Conservation (phyloP, 2,797 vertebrate species). For the Passerculus sandwichensis region DNA sequence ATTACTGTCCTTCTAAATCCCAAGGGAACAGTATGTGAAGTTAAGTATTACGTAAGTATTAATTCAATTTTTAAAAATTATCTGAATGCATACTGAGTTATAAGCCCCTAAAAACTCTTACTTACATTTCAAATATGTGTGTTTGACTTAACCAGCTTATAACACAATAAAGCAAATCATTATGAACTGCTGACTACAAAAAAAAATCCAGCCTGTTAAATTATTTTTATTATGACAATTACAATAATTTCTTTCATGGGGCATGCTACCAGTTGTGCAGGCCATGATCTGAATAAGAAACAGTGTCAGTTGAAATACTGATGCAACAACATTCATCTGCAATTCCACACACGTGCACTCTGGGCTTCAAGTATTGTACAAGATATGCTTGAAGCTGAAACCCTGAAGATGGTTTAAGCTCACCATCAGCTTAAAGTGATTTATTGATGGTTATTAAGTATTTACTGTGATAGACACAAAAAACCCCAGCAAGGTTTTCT, state of each 20-base stretch:
- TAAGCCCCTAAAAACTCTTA: conserved; percentile 8
- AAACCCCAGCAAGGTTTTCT: not conserved
- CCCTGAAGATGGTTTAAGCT: not conserved
- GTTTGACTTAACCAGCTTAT: not conserved
- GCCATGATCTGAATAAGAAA: not conserved
- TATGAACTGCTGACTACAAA: conserved; percentile 9
- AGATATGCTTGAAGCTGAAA: not conserved
- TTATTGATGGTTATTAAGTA: not conserved
- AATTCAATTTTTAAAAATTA: not conserved
- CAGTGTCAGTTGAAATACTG: rapidly evolving
- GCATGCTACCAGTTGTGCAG: not conserved
- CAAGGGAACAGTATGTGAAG: not conserved
- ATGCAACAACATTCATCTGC: not conserved
- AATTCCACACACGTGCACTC: not conserved
- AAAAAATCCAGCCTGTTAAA: not conserved
- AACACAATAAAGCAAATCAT: not conserved
- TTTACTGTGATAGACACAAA: not conserved
- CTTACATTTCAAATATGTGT: not conserved
- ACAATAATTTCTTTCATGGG: not conserved
- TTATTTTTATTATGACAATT: conserved; percentile 4
- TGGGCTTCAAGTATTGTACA: not conserved
- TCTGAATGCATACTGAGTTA: not conserved
- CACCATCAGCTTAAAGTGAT: not conserved
- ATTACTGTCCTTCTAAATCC: conserved; percentile 44
- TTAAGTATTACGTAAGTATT: not conserved